These are phyloP conservation scores for Eudasyphora cyanicolor DNA, from an alignment of 2,888 invertebrate genomes.

Conservation along the genomic window DNA sequence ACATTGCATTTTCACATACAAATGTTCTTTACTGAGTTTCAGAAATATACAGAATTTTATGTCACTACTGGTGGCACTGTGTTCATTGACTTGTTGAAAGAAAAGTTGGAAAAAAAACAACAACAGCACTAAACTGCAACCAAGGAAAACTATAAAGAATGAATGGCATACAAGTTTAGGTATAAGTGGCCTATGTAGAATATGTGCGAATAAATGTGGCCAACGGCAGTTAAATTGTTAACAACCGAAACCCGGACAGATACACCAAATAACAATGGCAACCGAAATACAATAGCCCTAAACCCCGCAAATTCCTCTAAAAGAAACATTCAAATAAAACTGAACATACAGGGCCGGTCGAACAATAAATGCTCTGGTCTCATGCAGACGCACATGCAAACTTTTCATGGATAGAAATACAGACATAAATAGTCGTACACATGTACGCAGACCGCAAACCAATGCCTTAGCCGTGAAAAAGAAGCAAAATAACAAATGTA, in stretches of 20 bases:
- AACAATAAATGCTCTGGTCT: conserved; percentile 1
- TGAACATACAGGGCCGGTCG: not conserved
- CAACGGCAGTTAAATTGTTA: not conserved
- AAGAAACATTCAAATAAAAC: conserved; percentile 15
- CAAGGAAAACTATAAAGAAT: not conserved
- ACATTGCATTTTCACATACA: too few relatives aligned
- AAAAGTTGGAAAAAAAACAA: conserved; percentile 1
- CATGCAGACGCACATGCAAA: not conserved
- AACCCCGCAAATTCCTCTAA: not conserved
- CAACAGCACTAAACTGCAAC: not conserved
- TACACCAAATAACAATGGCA: not conserved
- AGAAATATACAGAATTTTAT: conserved; percentile 3
- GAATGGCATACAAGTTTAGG: not conserved
- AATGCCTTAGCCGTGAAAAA: conserved; percentile 17
- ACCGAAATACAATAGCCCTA: not conserved
- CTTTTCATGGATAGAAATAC: too few relatives aligned
- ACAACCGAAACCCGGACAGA: not conserved
- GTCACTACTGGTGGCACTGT: not conserved
- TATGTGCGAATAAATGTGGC: not conserved
- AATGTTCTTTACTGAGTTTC: conserved; percentile 1
- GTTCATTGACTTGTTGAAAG: conserved; percentile 57
- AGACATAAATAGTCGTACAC: not conserved
- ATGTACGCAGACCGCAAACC: not conserved
- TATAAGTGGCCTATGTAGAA: not conserved
- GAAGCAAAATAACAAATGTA: not conserved